Evolutionary conservation across 1,140 invertebrate species (phyloP).

Genomic region (Aleiodes sp.): DNA sequence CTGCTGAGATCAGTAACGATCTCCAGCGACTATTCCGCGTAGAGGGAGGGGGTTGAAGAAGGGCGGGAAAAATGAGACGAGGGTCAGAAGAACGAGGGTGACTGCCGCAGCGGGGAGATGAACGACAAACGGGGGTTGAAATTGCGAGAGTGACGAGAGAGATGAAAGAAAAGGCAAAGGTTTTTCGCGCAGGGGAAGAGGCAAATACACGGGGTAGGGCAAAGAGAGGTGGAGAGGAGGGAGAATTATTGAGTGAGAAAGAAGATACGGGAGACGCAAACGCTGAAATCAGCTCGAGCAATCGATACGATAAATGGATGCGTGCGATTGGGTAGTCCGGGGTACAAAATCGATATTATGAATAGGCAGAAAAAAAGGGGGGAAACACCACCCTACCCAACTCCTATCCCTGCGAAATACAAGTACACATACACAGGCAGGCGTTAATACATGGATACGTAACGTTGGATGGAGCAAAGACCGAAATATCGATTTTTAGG

Average conservation of each 20-base stretch:
- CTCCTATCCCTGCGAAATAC: not conserved
- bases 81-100: no score
- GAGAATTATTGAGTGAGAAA: slow-evolving; percentile 12
- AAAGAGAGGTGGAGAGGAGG: slow-evolving; percentile 2
- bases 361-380: slow-evolving; percentile 36
- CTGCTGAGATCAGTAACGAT: no score
- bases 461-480: slow-evolving; percentile 62
- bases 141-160: no score
- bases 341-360: slow-evolving; percentile 58
- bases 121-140: no score
- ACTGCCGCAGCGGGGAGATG: no score
- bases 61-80: no score
- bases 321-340: slow-evolving; percentile 62
- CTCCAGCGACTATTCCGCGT: no score
- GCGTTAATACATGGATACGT: slow-evolving; percentile 40
- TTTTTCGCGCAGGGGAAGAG: no score
- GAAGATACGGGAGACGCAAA: slow-evolving; percentile 50
- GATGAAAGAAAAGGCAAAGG: no score
- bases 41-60: no score
- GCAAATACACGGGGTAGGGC: no score
- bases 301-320: slow-evolving; percentile 68
- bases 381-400: slow-evolving; percentile 54
- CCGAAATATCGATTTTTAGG: slow-evolving; percentile 69
- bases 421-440: slow-evolving; percentile 36
- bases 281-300: slow-evolving; percentile 62